phyloP scores from a whole-genome alignment of 1,140 invertebrate species.

The Nixonia krombeini region DNA sequence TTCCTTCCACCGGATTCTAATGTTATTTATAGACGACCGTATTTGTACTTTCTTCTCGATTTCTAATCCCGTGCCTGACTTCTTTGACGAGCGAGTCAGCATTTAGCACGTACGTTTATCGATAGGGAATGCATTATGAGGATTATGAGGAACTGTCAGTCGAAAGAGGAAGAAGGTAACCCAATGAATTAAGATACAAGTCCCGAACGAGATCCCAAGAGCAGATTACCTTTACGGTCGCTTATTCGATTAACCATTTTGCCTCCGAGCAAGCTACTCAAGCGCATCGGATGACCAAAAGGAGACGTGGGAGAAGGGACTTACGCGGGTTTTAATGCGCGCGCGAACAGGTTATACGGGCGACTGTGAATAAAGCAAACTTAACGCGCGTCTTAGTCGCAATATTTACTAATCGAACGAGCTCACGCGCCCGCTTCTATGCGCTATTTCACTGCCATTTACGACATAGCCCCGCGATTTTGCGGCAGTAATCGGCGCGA shows the following conservation, averaged over 20 bases:
- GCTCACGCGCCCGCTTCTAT: background rate
- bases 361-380: conserved; percentile 49
- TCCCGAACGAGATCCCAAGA: conserved; percentile 39
- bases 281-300: conserved; percentile 34
- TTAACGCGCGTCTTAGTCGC: conserved; percentile 29
- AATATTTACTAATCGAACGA: conserved; percentile 44
- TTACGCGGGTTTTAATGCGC: conserved; percentile 31
- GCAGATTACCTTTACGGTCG: conserved; percentile 49
- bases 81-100: conserved; percentile 22
- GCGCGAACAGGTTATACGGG: conserved; percentile 39
- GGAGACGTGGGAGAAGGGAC: conserved; percentile 4
- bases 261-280: conserved; percentile 35
- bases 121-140: conserved; percentile 52
- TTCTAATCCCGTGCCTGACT: conserved; percentile 18
- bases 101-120: conserved; percentile 44
- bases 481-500: too few species aligned
- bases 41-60: conserved; percentile 25
- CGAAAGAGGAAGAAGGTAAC: conserved; percentile 26
- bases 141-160: conserved; percentile 55
- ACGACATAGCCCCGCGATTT: too few species aligned
- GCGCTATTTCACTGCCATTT: too few species aligned
- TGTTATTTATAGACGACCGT: too few species aligned
- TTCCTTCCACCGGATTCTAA: too few species aligned
- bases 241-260: conserved; percentile 54
- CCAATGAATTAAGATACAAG: conserved; percentile 53